Conservation (phyloP, 2,113 vertebrate species). For the Oceanodroma tethys region DNA sequence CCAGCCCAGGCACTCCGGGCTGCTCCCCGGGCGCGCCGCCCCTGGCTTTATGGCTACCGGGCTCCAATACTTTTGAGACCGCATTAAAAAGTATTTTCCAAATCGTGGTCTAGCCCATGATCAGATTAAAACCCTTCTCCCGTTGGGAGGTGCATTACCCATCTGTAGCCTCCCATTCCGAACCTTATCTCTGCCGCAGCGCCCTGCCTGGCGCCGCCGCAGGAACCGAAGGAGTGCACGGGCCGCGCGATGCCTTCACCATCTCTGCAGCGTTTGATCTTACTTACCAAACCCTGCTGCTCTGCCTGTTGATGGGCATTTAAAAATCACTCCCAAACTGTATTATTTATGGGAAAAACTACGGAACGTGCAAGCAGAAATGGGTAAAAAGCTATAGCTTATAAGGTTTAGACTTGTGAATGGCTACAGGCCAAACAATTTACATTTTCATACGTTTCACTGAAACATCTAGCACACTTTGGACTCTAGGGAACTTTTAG, state of each 20-base stretch:
- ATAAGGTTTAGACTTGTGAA: not conserved
- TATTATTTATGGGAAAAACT: accelerated
- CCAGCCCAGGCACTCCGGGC: accelerated
- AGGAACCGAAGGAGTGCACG: accelerated
- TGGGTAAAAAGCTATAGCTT: not conserved
- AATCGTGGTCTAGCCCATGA: not conserved
- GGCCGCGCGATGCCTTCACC: accelerated
- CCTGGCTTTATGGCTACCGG: not conserved
- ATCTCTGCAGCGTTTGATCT: accelerated
- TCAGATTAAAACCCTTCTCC: not conserved
- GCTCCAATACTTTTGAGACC: accelerated
- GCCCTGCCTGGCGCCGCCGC: too few relatives aligned
- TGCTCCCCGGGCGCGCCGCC: accelerated
- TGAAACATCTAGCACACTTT: accelerated
- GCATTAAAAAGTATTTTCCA: accelerated
- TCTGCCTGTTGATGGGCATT: too few relatives aligned
- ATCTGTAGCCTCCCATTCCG: accelerated
- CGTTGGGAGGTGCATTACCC: accelerated
- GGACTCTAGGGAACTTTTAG: not conserved
- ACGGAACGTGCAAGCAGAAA: accelerated
- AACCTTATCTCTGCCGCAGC: accelerated
- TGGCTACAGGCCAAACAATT: too few relatives aligned
- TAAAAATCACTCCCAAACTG: not conserved
- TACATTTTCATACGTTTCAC: not conserved
- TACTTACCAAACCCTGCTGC: not conserved